These are phyloP conservation scores for Calephelis perditalis DNA, from an alignment of 2,888 invertebrate species.

Conservation along the genomic window DNA sequence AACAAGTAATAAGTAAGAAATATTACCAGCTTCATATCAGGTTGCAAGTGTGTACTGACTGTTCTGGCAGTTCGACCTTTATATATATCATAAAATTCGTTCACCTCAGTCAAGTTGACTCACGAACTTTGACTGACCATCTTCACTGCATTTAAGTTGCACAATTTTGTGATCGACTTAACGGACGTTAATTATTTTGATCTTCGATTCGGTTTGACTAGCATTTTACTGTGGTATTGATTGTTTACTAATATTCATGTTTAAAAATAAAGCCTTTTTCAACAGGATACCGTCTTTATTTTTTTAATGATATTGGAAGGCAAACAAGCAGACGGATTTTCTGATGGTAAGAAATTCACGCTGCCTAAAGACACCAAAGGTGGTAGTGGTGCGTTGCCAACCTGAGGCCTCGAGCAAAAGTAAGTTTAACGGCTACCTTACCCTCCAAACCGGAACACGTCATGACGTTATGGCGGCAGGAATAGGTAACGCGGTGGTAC, in stretches of 20 bases:
- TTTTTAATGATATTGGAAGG: too few relatives aligned
- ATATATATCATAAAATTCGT: slow-evolving; percentile 72
- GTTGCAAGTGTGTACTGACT: slow-evolving; percentile 52
- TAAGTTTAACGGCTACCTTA: too few relatives aligned
- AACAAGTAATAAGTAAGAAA: not conserved
- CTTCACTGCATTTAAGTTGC: slow-evolving; percentile 44
- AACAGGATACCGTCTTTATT: too few relatives aligned
- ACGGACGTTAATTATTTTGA: slow-evolving; percentile 58
- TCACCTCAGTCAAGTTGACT: slow-evolving; percentile 61
- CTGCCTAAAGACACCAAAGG: too few relatives aligned
- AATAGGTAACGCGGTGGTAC: too few relatives aligned
- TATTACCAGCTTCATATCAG: slow-evolving; percentile 68
- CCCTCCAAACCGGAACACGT: too few relatives aligned
- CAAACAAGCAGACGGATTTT: too few relatives aligned
- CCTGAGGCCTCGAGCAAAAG: too few relatives aligned
- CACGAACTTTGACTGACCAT: slow-evolving; percentile 69
- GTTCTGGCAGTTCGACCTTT: slow-evolving; percentile 56
- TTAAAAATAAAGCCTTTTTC: too few relatives aligned
- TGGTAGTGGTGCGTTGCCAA: too few relatives aligned
- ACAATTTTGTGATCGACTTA: slow-evolving; percentile 59
- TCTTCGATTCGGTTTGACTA: slow-evolving; percentile 15
- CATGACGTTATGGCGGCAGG: too few relatives aligned
- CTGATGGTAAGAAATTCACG: too few relatives aligned
- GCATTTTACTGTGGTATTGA: not conserved
- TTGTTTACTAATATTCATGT: not conserved